phyloP scores from a whole-genome alignment of 2,797 vertebrate species.

The Phaenicophaeus curvirostris region DNA sequence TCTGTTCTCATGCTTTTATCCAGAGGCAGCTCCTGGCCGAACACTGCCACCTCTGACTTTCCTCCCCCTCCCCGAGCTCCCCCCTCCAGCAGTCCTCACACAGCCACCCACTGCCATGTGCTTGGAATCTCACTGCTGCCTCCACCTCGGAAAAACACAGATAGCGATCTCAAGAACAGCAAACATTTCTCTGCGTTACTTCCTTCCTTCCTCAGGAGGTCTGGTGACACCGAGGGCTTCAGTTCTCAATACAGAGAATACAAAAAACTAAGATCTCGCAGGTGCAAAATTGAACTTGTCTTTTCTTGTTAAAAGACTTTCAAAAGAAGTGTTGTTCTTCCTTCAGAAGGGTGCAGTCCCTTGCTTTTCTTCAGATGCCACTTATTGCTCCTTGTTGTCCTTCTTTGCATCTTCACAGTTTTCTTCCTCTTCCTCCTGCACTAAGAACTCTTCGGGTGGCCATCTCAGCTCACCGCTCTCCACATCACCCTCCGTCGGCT shows the following conservation, averaged over 20 bases:
- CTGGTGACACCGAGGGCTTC: slow-evolving; percentile 75
- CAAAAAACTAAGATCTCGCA: slow-evolving; percentile 79
- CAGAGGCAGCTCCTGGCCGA: neutral
- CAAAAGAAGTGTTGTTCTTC: slow-evolving; percentile 65
- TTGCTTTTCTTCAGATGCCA: slow-evolving; percentile 44
- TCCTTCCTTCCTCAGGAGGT: slow-evolving; percentile 79
- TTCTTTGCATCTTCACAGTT: slow-evolving; percentile 73
- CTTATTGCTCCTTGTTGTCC: slow-evolving; percentile 82
- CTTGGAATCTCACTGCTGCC: slow-evolving; percentile 67
- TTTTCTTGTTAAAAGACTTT: slow-evolving; percentile 73
- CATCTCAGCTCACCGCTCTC: slow-evolving; percentile 97
- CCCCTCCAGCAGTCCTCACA: slow-evolving; percentile 41
- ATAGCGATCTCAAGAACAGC: slow-evolving; percentile 73
- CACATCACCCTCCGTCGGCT: slow-evolving; percentile 94
- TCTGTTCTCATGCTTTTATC: slow-evolving; percentile 42
- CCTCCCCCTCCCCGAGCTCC: slow-evolving; percentile 27
- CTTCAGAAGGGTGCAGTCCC: slow-evolving; percentile 65
- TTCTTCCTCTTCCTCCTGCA: slow-evolving; percentile 84
- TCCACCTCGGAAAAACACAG: slow-evolving; percentile 65
- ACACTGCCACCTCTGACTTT: slow-evolving; percentile 1
- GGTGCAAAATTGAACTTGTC: slow-evolving; percentile 81
- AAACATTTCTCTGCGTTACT: slow-evolving; percentile 69
- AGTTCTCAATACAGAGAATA: slow-evolving; percentile 74
- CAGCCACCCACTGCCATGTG: slow-evolving; percentile 49
- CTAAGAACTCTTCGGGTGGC: slow-evolving; percentile 94